phyloP scores from a whole-genome alignment of 2,888 invertebrate species.

The Helleia helle region DNA sequence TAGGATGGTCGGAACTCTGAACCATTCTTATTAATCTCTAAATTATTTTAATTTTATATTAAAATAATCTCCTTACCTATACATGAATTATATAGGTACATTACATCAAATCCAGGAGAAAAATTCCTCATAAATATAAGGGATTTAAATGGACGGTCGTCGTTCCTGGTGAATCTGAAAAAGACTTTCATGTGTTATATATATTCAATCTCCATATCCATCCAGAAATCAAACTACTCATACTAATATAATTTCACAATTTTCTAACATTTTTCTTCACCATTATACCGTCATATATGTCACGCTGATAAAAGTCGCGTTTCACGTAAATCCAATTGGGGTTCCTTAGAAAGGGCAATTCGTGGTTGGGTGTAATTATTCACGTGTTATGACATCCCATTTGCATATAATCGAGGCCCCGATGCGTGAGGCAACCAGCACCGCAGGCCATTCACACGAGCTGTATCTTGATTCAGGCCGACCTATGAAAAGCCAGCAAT shows the following conservation, averaged over 20 bases:
- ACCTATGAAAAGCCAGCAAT: constrained; percentile 71
- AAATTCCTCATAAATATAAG: no score
- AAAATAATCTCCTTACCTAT: no score
- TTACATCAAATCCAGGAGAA: no score
- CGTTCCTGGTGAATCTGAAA: no score
- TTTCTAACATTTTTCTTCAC: constrained; percentile 13
- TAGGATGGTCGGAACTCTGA: no score
- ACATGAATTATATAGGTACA: no score
- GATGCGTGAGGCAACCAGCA: constrained; percentile 64
- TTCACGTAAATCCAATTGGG: constrained; percentile 69
- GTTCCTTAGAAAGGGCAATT: constrained; percentile 62
- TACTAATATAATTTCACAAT: constrained; percentile 1
- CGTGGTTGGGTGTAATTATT: constrained; percentile 69
- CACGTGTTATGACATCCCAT: constrained; percentile 73
- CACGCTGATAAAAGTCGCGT: constrained; percentile 51
- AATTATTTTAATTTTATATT: no score
- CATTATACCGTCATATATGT: constrained; percentile 44
- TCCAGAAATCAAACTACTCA: no score
- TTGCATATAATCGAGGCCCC: constrained; percentile 69
- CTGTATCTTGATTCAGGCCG: constrained; percentile 63
- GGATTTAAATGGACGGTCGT: no score
- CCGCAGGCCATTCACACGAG: constrained; percentile 71
- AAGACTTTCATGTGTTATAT: no score
- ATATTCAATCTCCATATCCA: no score
- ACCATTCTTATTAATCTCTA: no score